These are phyloP conservation scores for Diarsia dahlii DNA, from an alignment of 2,888 invertebrate genomes.

Conservation along the genomic window DNA sequence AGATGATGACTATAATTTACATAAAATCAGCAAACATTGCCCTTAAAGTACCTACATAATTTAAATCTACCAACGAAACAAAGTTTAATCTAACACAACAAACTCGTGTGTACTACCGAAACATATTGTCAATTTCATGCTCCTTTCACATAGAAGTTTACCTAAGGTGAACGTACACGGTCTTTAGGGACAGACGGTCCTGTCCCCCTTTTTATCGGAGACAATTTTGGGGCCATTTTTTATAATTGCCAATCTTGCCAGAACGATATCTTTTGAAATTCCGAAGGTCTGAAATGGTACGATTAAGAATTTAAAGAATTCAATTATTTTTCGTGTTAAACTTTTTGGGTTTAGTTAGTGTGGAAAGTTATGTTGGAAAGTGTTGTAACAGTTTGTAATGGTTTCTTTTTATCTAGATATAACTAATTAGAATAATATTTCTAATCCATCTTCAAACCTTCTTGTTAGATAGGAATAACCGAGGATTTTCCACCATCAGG, in stretches of 20 bases:
- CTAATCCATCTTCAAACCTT: neutral
- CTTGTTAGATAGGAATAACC: too few relatives aligned
- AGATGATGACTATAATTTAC: neutral
- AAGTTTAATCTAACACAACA: slow-evolving; percentile 27
- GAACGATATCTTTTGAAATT: slow-evolving; percentile 67
- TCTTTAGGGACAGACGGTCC: slow-evolving; percentile 58
- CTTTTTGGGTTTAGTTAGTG: slow-evolving; percentile 18
- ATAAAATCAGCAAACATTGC: neutral
- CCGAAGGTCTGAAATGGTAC: slow-evolving; percentile 56
- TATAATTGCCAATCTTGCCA: slow-evolving; percentile 83
- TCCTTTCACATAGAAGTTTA: slow-evolving; percentile 44
- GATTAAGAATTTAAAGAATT: slow-evolving; percentile 74
- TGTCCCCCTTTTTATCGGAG: slow-evolving; percentile 70
- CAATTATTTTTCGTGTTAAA: slow-evolving; percentile 71
- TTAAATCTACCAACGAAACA: slow-evolving; percentile 19
- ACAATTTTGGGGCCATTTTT: slow-evolving; percentile 77
- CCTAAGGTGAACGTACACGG: slow-evolving; percentile 60
- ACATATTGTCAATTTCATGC: slow-evolving; percentile 62
- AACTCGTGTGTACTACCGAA: slow-evolving; percentile 32
- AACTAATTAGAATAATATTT: neutral
- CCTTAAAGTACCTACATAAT: neutral
- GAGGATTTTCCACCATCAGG: too few relatives aligned
- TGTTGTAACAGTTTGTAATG: neutral
- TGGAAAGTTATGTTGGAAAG: neutral
- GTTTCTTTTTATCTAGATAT: neutral